Percentiles rank a stretch among this genome's conserved stretches.
These are phyloP conservation scores for Cheilosia vernalis DNA, from an alignment of 2,888 invertebrate species.

Conservation along the genomic window DNA sequence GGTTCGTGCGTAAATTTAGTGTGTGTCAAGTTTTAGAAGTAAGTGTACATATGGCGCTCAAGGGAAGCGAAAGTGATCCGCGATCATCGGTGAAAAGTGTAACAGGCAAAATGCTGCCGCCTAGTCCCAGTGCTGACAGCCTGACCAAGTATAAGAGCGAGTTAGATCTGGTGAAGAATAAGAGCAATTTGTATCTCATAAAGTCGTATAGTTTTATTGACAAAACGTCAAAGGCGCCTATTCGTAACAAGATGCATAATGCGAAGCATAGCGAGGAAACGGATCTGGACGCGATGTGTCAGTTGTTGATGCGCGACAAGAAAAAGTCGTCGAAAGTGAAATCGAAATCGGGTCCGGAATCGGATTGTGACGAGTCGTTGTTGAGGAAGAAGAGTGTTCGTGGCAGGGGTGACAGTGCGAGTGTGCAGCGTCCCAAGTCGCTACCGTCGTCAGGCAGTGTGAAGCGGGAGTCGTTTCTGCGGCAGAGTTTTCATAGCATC, in stretches of 20 bases:
- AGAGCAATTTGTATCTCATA: slow-evolving; percentile 78
- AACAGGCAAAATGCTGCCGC: background rate
- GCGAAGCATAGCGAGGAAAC: slow-evolving; percentile 44
- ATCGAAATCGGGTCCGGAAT: slow-evolving; percentile 48
- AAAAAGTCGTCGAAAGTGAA: slow-evolving; percentile 40
- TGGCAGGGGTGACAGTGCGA: background rate
- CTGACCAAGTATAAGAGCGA: slow-evolving; percentile 61
- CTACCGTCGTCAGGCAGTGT: slow-evolving; percentile 62
- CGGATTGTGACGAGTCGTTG: slow-evolving; percentile 49
- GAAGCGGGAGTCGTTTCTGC: slow-evolving; percentile 80
- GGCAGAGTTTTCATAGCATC: slow-evolving; percentile 80
- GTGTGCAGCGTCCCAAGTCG: slow-evolving; percentile 44
- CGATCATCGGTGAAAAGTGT: slow-evolving; percentile 35
- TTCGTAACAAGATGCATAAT: slow-evolving; percentile 21
- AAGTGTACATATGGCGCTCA: slow-evolving; percentile 50
- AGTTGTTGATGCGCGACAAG: slow-evolving; percentile 32
- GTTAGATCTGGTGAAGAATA: slow-evolving; percentile 78
- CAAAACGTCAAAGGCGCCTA: slow-evolving; percentile 51
- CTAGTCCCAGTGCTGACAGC: slow-evolving; percentile 16
- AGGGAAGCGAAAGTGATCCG: slow-evolving; percentile 41
- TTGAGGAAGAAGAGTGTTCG: slow-evolving; percentile 47
- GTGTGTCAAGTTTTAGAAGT: slow-evolving; percentile 9
- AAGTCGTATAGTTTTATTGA: slow-evolving; percentile 79
- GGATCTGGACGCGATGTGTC: slow-evolving; percentile 41
- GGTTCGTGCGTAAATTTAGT: slow-evolving; percentile 10